Evolutionary conservation across 53 echinoderm and acorn worm genomes (phyloP).

Genomic region (Arbacia lixula): DNA sequence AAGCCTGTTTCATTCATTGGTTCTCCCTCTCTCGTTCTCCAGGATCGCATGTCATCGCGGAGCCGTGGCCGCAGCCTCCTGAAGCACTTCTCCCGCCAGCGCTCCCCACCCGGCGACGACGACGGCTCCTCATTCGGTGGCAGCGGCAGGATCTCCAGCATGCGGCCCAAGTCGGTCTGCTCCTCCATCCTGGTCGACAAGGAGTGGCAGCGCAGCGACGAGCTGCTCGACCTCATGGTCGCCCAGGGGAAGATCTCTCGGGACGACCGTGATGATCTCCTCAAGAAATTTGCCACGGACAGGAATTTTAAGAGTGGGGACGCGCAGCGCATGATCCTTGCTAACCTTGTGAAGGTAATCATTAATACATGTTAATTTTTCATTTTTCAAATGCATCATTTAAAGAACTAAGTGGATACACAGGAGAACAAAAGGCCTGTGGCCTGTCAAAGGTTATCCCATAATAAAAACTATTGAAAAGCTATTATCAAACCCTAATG

Average conservation of each 20-base stretch:
- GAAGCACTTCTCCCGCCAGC: slow-evolving; percentile 74
- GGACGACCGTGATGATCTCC: slow-evolving; percentile 81
- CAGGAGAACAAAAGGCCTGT: too few species aligned
- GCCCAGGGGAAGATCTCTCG: slow-evolving; percentile 90
- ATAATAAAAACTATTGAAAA: too few species aligned
- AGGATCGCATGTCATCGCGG: slow-evolving; percentile 69
- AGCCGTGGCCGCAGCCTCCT: slow-evolving; percentile 63
- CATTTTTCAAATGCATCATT: too few species aligned
- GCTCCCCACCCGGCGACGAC: slow-evolving; percentile 59
- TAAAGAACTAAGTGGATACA: too few species aligned
- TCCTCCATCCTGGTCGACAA: slow-evolving; percentile 69
- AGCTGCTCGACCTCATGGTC: slow-evolving; percentile 92
- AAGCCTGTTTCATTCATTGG: too few species aligned
- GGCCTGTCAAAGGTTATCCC: too few species aligned
- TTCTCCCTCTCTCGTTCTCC: slow-evolving; percentile 3
- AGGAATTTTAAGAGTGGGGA: slow-evolving; percentile 94
- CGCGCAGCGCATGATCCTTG: slow-evolving; percentile 93
- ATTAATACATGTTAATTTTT: too few species aligned
- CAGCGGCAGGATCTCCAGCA: slow-evolving; percentile 32
- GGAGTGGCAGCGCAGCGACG: slow-evolving; percentile 79
- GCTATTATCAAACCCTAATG: too few species aligned
- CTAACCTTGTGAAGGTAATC: slow-evolving; percentile 93
- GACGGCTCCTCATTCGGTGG: slow-evolving; percentile 7
- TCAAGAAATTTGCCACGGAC: slow-evolving; percentile 84
- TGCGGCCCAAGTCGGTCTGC: slow-evolving; percentile 80